Base-by-base conservation (phyloP, 2,888 invertebrate species). In the Schrankia costaestrigalis region DNA sequence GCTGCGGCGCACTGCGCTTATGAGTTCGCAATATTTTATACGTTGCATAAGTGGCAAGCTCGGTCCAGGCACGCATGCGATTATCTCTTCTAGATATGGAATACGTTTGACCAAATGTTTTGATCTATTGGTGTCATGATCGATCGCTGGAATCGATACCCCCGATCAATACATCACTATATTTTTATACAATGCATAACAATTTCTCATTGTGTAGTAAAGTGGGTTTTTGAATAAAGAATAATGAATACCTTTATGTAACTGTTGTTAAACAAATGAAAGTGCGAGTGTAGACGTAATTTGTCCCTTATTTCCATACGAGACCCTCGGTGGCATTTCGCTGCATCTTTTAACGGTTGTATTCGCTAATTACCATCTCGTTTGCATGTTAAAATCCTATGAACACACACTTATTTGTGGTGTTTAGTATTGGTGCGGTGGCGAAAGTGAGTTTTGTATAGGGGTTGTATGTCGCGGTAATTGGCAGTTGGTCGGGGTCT, bases 301-400 rank as follows among this genome's bases (percentile, higher is more conserved):
- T 85, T 79, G 86, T 82, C 75, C 81, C 79, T 84, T 71, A 83
- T 85, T 84, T 83, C 82, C 82, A 83, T 84, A 78, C 75, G 75
- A 69, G 74, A 71, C 67, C 64, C 58, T 63, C 63, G 56, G 71
- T 78, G 78, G 69, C 74, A 82, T 83, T 83, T 78, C 75, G 55
- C 60, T 45, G 68, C 65, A 59, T 68, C 74, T 82, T 79, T 79
- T 76, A 77, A 78, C 69, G 60, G 69, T 70, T 77, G 78, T 81
- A 81, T 76, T 82, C 78, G 71, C 85, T 86, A 86, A 85, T 85
- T 85, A 85, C 80, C 84, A 85, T 81, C 81, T 85, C 73, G 83
- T 84, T 85, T 82, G 82, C 83, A 85, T 84, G 83, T 83, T 83
- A 79, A 83, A 85, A 78, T 67, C 70, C 60, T 57, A 59, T 62